A percentile compares a stretch with the other conserved stretches of the same genome.
Conservation (phyloP, 1,140 invertebrate genomes). For the Dreissena polymorpha region DNA sequence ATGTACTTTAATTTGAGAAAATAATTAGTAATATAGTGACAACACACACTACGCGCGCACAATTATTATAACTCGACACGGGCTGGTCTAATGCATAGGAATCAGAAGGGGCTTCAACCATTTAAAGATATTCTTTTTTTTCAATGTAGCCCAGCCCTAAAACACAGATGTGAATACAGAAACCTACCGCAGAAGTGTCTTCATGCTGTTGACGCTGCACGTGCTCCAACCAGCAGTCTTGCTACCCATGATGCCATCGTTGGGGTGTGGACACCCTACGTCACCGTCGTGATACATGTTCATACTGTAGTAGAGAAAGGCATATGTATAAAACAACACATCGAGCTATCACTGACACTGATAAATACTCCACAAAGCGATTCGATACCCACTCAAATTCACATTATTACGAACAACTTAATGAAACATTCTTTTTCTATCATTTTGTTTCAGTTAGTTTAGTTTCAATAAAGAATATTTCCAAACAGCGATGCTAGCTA, state of each 20-base stretch:
- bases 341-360: background rate
- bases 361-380: background rate
- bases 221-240: constrained; percentile 1
- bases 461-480: background rate
- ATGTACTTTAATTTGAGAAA: too few relatives aligned
- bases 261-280: constrained; percentile 26
- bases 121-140: too few relatives aligned
- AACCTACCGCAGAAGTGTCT: constrained; percentile 6
- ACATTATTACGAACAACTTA: background rate
- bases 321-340: background rate
- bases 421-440: background rate
- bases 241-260: constrained; percentile 36
- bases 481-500: background rate
- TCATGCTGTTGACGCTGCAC: constrained; percentile 6
- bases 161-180: background rate
- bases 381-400: background rate
- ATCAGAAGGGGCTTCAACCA: too few relatives aligned
- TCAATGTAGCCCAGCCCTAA: too few relatives aligned
- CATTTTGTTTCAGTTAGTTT: background rate
- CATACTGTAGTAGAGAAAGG: background rate
- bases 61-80: too few relatives aligned
- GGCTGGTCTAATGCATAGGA: too few relatives aligned
- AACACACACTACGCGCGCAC: too few relatives aligned
- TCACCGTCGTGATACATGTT: constrained; percentile 18
- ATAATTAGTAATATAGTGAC: too few relatives aligned